Evolutionary conservation across 2,888 invertebrate species (phyloP).

Genomic region (Teleiodes luculella): DNA sequence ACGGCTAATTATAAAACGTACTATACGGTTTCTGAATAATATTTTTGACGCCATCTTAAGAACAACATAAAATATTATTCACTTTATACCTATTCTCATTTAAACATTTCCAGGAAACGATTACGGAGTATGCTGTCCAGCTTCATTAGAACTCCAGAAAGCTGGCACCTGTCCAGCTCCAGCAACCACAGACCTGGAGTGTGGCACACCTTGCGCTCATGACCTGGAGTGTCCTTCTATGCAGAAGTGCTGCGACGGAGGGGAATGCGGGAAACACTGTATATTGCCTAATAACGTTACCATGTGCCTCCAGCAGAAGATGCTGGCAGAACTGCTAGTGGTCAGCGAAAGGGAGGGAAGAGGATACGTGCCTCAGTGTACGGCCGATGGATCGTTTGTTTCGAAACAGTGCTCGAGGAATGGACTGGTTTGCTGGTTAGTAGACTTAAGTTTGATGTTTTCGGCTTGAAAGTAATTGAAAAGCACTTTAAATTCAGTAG

Average conservation of each 20-base stretch:
- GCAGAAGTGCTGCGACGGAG: constrained; percentile 89
- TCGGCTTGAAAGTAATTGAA: no score
- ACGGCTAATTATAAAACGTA: no score
- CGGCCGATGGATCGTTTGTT: constrained; percentile 83
- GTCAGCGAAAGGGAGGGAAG: constrained; percentile 88
- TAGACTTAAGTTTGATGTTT: background rate
- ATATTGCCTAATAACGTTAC: constrained; percentile 86
- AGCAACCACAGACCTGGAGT: constrained; percentile 61
- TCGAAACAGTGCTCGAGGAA: constrained; percentile 90
- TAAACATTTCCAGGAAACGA: constrained; percentile 80
- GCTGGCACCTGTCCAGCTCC: constrained; percentile 86
- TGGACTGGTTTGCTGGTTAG: constrained; percentile 89
- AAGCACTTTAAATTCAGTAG: no score
- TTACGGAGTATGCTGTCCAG: constrained; percentile 93
- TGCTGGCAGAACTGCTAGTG: constrained; percentile 86
- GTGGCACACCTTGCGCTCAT: constrained; percentile 84
- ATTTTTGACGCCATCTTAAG: no score
- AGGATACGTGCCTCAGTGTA: constrained; percentile 91
- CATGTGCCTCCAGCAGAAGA: constrained; percentile 87
- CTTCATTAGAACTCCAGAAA: constrained; percentile 85
- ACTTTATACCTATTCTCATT: background rate
- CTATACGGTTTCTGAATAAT: no score
- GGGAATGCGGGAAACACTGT: constrained; percentile 86
- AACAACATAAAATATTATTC: no score
- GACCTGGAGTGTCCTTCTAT: constrained; percentile 90